Base-by-base conservation (phyloP, 2,797 vertebrate genomes). In the Lutra lutra region DNA sequence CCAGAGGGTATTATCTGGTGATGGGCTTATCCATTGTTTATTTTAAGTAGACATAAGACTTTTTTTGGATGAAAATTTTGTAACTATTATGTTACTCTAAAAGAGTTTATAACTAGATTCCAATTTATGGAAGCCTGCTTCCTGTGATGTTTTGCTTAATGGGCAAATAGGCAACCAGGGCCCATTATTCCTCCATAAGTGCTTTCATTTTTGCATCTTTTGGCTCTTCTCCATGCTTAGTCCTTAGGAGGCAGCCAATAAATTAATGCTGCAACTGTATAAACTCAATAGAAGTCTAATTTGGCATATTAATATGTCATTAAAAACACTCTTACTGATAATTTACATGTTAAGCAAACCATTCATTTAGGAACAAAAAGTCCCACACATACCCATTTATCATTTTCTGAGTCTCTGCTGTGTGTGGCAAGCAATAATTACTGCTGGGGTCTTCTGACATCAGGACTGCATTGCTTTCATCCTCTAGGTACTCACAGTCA, bases 341-440 rank as follows among this genome's bases (percentile, higher is more conserved):
- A 90, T 94, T 94, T 93, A 64, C 29, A 96, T 68, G 46, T 13
- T 64, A 82, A 89, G 12, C 2, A 60, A 93, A 73, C 23, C n/a
- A 87, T 86, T 85, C n/a, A 77, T 68, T 72, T 35, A 88, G 46
- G 20, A 77, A 82, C 17, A 82, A 77, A 79, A 94, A 38, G 51
- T 85, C 13, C n/a, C 64, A 85, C 38, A n/a, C 48, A 23, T 14
- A 77, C 18, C 38, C 32, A 40, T 35, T 95, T 92, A 66, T 85
- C 70, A 96, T 94, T 96, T 94, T 60, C 46, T 95, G 51, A 38
- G 84, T 92, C 87, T 95, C 68, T 68, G 13, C 12, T 64, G 6
- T 86, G 25, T 64, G n/a, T 88, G 73, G 38, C 35, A 92, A 83
- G 35, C 32, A 48, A 75, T 70, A 73, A 88, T 62, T 83, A 91